phyloP scores from a whole-genome alignment of 2,797 vertebrate genomes.

The Sylvia borin region DNA sequence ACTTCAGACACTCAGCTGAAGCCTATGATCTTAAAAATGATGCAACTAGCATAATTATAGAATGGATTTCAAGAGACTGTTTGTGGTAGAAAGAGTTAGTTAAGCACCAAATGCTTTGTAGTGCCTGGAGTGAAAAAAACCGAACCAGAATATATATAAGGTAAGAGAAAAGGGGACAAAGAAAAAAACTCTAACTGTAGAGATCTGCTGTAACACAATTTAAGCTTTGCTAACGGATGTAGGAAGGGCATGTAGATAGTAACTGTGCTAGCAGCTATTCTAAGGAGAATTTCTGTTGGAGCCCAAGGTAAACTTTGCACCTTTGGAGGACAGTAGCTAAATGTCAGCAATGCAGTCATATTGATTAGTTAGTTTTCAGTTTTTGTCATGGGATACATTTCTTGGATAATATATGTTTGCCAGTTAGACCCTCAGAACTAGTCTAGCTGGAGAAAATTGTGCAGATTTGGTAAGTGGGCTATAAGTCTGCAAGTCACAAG shows the following conservation, averaged over 20 bases:
- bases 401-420: background rate
- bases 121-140: background rate
- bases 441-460: background rate
- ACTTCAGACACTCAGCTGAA: constrained; percentile 1
- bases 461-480: background rate
- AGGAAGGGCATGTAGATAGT: background rate
- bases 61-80: background rate
- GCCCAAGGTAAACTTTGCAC: fast-evolving
- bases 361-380: background rate
- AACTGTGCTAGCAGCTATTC: background rate
- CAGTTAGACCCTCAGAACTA: background rate
- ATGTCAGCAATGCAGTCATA: background rate
- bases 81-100: background rate
- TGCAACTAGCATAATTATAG: background rate
- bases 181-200: background rate
- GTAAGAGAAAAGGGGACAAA: background rate
- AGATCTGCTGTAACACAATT: background rate
- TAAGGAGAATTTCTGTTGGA: background rate
- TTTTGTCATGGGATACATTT: background rate
- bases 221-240: background rate
- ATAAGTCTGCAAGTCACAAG: background rate
- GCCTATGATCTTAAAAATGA: background rate
- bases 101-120: background rate
- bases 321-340: background rate
- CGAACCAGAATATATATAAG: background rate